Base-by-base conservation (phyloP, 2,113 vertebrate species). In the Peromyscus polionotus region DNA sequence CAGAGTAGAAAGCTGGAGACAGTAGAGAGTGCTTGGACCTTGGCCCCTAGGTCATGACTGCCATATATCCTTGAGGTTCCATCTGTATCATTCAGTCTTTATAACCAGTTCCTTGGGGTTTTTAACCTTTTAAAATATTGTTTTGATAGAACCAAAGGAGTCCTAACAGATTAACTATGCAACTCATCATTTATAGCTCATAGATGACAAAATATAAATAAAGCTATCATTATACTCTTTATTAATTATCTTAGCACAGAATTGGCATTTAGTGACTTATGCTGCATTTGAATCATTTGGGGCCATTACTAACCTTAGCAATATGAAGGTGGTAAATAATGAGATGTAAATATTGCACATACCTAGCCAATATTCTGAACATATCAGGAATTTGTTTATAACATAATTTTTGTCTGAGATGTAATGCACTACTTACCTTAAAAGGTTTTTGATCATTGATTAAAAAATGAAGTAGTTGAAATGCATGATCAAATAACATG, bases 101-200 rank as follows among this genome's bases (percentile, higher is more conserved):
- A 2, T 42, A 33, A 88, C 3, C 24, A 28, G 24, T 70, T 75
- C 3, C 5, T 33, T 86, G 67, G 22, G 9, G 5, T 33, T 28
- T 95, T 92, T 42, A 57, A 51, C 19, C 8, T 65, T n/a, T 19
- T 2, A 67, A 14, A 31, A 76, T 48, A 92, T 70, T 86, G 54
- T 67, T 91, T 88, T 76, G 39, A 76, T 83, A 79, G 9, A 76
- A 76, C 17, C 26, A 94, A 4, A 63, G 14, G 51, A 79, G 31
- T 54, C 19, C 7, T 77, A 61, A 75, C 6, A 42, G 36, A 80
- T 42, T 39, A 89, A 13, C 1, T 45, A 1, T 86, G 72, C 57
- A 81, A 79, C 28, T 91, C 33, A 73, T 73, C 67, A 57, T 77
- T 77, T 94, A 26, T 8, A 93, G 45, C 28, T 96, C 26, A 57